Conservation (phyloP, 2,113 vertebrate species). For the Macrotis lagotis region DNA sequence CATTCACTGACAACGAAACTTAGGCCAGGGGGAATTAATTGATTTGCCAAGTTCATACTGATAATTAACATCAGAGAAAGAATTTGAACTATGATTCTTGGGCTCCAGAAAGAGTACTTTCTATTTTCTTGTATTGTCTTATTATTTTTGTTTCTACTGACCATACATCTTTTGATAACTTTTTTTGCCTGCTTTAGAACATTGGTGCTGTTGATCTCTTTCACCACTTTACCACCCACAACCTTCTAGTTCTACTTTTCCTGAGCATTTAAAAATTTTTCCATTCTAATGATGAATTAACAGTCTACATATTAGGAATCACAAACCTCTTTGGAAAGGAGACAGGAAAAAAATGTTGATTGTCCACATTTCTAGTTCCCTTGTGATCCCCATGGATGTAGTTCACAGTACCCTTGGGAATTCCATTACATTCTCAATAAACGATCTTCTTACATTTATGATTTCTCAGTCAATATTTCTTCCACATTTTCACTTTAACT, state of each 20-base stretch:
- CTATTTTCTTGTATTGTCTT: background rate
- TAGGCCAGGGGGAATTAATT: background rate
- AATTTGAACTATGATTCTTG: background rate
- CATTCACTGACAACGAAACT: background rate
- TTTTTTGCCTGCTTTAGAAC: constrained; percentile 44
- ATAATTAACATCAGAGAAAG: background rate
- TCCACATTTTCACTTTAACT: background rate
- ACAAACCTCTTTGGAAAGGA: background rate
- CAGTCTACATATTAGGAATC: background rate
- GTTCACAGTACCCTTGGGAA: background rate
- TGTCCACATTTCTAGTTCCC: background rate
- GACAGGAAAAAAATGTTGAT: background rate
- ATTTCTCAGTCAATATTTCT: background rate
- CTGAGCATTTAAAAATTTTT: background rate
- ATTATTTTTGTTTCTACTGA: background rate
- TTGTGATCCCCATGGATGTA: background rate
- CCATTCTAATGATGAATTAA: background rate
- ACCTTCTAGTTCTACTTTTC: constrained; percentile 55
- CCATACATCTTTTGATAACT: constrained; percentile 54
- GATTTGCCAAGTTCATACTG: background rate
- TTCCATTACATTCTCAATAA: background rate
- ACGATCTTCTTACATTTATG: constrained; percentile 4
- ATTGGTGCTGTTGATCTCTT: constrained; percentile 78
- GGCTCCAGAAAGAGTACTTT: background rate
- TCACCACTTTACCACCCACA: constrained; percentile 67